Base-by-base conservation (phyloP, 2,113 vertebrate species). In the Asarcornis scutulata region DNA sequence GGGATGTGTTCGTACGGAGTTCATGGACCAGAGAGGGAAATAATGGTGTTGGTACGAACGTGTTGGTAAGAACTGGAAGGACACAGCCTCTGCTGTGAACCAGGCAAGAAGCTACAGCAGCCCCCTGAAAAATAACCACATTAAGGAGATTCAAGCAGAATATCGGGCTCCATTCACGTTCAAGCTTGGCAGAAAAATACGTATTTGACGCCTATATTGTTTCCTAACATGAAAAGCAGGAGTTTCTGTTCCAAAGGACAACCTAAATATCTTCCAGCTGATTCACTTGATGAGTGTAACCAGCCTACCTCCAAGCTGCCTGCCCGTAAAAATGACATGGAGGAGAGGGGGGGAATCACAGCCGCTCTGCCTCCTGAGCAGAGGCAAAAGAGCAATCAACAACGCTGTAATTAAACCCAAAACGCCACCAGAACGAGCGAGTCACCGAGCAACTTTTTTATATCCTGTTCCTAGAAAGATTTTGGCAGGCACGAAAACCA, bases 391-490 rank as follows among this genome's bases (percentile, higher is more conserved):
- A 93, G 64, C 91, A 94, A 95, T 83, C 91, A 92, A 78, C 93
- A 36, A 76, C 11, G n/a, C 50, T 81, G 83, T 56, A 88, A 94
- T 96, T 60, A 96, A 94, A 93, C 31, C 0, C 0, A 88, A 84
- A 92, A 96, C 86, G 60, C 88, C 94, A 96, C 74, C 90, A 90
- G 86, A 96, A 74, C 0, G 56, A 95, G 93, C 83, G 50, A 96
- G 80, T 83, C 93, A 95, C 69, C 83, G 64, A 90, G 46, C 27
- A 91, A 83, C 81, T 92, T 73, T 84, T 90, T 78, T 58, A 84
- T 48, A 94, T 93, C 86, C 93, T 89, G 90, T 96, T 96, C 96
- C 95, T 95, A 56, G 95, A 97, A 96, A 91, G 95, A 81, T 6
- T 83, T 90, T 96, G 93, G 92, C 95, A 96, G 66, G 83, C 88